phyloP scores from a whole-genome alignment of 2,797 vertebrate genomes.

The Nannoperca australis region DNA sequence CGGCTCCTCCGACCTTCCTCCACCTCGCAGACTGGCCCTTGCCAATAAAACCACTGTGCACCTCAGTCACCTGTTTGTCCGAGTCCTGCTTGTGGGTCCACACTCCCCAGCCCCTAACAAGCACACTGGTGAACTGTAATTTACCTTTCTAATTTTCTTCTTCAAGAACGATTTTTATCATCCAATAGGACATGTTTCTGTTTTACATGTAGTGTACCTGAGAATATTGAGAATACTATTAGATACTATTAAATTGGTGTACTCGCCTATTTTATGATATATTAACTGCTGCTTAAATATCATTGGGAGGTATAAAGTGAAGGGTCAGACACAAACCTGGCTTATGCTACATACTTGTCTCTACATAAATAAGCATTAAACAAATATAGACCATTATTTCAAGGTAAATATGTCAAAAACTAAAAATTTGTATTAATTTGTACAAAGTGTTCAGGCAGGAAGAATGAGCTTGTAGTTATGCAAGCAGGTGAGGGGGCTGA shows the following conservation, averaged over 20 bases:
- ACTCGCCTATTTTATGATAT: background rate
- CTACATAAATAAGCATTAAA: too few species aligned
- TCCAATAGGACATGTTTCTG: background rate
- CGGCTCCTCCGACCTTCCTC: too few species aligned
- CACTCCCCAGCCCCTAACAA: too few species aligned
- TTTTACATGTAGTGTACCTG: background rate
- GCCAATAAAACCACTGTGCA: too few species aligned
- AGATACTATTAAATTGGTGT: constrained; percentile 1
- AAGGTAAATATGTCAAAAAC: background rate
- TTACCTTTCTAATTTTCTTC: background rate
- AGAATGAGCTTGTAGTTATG: constrained; percentile 12
- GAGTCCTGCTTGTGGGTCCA: too few species aligned
- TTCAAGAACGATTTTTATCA: background rate
- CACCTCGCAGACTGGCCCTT: too few species aligned
- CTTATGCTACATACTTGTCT: too few species aligned
- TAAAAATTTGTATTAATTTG: background rate
- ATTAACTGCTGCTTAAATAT: background rate
- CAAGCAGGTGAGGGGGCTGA: constrained; percentile 12
- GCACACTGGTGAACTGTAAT: background rate
- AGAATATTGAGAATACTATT: background rate
- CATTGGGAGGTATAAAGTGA: background rate
- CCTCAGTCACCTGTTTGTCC: too few species aligned
- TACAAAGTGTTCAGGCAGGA: background rate
- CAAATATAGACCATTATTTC: background rate
- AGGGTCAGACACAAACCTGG: background rate